phyloP scores from a whole-genome alignment of 2,113 vertebrate genomes.

The Calidris pygmaea region DNA sequence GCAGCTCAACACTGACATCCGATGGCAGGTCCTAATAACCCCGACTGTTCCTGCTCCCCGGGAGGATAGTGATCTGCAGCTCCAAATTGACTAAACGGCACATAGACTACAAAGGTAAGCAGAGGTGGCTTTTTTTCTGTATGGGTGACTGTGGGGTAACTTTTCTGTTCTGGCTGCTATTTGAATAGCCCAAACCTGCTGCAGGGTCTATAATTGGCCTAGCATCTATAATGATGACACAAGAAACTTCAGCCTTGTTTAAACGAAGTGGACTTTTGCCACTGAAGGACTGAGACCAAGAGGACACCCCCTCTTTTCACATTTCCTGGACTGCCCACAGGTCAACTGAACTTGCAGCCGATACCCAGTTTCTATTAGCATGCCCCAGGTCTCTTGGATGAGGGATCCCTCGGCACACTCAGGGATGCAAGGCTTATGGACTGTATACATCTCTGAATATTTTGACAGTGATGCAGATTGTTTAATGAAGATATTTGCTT shows the following conservation, averaged over 20 bases:
- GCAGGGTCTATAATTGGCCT: not conserved
- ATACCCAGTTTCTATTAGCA: not conserved
- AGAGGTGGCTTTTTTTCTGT: not conserved
- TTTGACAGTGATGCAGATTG: not conserved
- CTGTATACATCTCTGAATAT: not conserved
- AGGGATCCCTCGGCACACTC: not conserved
- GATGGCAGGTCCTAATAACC: not conserved
- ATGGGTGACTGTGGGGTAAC: not conserved
- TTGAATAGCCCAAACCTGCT: not conserved
- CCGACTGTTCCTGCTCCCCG: not conserved
- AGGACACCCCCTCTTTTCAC: not conserved
- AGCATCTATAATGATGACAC: not conserved
- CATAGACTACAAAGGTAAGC: not conserved
- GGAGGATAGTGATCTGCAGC: not conserved
- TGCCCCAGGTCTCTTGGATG: not conserved
- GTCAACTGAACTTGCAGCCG: not conserved
- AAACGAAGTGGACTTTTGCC: not conserved
- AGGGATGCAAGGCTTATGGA: not conserved
- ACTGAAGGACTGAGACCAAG: not conserved
- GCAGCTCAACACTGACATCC: constrained; percentile 59
- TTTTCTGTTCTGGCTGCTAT: not conserved
- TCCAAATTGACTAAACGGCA: not conserved
- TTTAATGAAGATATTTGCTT: not conserved
- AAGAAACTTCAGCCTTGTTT: not conserved
- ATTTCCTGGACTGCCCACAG: not conserved